phyloP scores from a whole-genome alignment of 2,888 invertebrate genomes.

The Spodoptera picta region DNA sequence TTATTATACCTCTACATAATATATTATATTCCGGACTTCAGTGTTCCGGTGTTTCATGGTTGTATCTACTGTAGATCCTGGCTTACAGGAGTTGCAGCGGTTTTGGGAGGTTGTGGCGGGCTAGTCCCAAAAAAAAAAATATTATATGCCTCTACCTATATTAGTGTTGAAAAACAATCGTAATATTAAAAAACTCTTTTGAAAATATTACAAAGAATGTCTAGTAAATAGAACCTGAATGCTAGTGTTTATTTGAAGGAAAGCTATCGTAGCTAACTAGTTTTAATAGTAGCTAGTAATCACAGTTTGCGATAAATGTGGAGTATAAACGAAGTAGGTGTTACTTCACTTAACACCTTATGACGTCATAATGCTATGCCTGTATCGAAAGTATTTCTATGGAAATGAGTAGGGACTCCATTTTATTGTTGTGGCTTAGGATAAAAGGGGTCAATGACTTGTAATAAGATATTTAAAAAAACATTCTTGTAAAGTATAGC shows the following conservation, averaged over 20 bases:
- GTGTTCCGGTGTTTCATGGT: too few species aligned
- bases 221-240: neutral
- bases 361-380: constrained; percentile 38
- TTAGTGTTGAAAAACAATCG: too few species aligned
- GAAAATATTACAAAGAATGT: neutral
- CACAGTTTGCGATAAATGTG: constrained; percentile 35
- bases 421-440: neutral
- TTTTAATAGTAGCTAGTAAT: constrained; percentile 9
- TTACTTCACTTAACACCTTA: constrained; percentile 29
- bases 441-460: neutral
- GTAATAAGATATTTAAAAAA: neutral
- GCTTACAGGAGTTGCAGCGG: too few species aligned
- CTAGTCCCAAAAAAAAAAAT: too few species aligned
- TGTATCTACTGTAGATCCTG: too few species aligned
- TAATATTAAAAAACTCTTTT: too few species aligned
- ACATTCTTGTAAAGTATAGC: neutral
- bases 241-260: constrained; percentile 20
- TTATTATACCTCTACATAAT: too few species aligned
- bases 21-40: too few species aligned
- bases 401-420: constrained; percentile 15
- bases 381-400: constrained; percentile 13
- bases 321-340: constrained; percentile 5
- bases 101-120: too few species aligned
- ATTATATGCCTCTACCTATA: too few species aligned
- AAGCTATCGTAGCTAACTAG: neutral